A percentile compares a stretch with the other conserved stretches of the same genome.
Conservation (phyloP, 2,888 invertebrate species). For the Drepana falcataria region DNA sequence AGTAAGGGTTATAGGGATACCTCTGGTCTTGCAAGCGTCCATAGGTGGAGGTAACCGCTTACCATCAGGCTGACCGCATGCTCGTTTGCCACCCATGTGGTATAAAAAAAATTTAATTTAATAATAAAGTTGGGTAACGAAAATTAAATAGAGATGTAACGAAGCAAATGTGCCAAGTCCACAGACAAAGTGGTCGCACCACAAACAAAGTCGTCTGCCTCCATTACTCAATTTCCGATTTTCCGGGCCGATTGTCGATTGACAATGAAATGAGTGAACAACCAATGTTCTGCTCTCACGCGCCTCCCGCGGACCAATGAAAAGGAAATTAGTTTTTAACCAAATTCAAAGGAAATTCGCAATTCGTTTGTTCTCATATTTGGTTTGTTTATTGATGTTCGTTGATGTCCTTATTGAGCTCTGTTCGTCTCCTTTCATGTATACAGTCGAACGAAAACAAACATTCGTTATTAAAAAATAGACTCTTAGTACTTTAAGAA, state of each 20-base stretch:
- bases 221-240: constrained; percentile 66
- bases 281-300: constrained; percentile 39
- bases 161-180: not conserved
- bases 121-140: too few relatives aligned
- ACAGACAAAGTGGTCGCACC: not conserved
- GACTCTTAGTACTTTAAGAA: too few relatives aligned
- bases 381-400: not conserved
- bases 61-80: too few relatives aligned
- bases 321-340: constrained; percentile 22
- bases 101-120: too few relatives aligned
- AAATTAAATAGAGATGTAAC: not conserved
- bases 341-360: constrained; percentile 9
- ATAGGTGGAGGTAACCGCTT: too few relatives aligned
- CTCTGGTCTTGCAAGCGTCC: too few relatives aligned
- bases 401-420: too few relatives aligned
- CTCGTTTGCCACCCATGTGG: too few relatives aligned
- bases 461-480: too few relatives aligned
- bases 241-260: constrained; percentile 42
- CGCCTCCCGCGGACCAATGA: constrained; percentile 7
- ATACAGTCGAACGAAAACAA: too few relatives aligned
- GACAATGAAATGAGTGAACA: constrained; percentile 54
- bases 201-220: not conserved
- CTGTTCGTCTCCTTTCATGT: not conserved
- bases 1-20: too few relatives aligned
- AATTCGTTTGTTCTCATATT: not conserved